phyloP scores from a whole-genome alignment of 2,797 vertebrate genomes.

The Crocodylus rhombifer region DNA sequence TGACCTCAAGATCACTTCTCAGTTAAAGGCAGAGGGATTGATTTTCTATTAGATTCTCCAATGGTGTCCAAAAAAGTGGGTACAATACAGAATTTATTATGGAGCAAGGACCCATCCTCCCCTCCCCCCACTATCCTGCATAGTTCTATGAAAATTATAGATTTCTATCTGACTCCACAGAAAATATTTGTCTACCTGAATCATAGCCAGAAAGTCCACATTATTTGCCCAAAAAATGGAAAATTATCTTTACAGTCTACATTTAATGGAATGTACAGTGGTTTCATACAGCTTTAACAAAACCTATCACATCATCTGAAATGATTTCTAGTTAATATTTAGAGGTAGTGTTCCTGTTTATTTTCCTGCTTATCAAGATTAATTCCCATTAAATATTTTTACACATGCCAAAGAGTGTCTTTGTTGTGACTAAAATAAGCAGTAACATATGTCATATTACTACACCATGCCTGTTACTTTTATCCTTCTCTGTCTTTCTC shows the following conservation, averaged over 20 bases:
- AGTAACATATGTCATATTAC: neutral
- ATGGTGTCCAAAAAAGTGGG: slow-evolving; percentile 2
- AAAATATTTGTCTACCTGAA: slow-evolving; percentile 51
- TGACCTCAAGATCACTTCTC: neutral
- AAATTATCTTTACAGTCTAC: slow-evolving; percentile 53
- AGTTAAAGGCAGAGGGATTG: neutral
- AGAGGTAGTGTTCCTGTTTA: neutral
- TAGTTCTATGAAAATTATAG: slow-evolving; percentile 51
- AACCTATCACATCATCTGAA: slow-evolving; percentile 6
- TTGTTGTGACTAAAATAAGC: neutral
- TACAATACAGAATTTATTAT: neutral
- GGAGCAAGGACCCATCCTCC: slow-evolving; percentile 17
- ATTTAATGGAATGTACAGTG: slow-evolving; percentile 51
- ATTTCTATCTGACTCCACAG: slow-evolving; percentile 38
- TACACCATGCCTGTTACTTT: neutral
- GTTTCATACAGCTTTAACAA: slow-evolving; percentile 49
- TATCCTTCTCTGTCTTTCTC: neutral
- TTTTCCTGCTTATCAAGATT: slow-evolving; percentile 10
- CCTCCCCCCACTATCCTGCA: slow-evolving; percentile 1
- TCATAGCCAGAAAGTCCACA: slow-evolving; percentile 35
- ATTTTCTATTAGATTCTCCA: neutral
- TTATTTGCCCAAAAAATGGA: slow-evolving; percentile 47
- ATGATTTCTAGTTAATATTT: slow-evolving; percentile 10
- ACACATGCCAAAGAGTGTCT: neutral
- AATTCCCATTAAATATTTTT: neutral